phyloP scores from a whole-genome alignment of 2,888 invertebrate genomes.

The Syrphus vitripennis region DNA sequence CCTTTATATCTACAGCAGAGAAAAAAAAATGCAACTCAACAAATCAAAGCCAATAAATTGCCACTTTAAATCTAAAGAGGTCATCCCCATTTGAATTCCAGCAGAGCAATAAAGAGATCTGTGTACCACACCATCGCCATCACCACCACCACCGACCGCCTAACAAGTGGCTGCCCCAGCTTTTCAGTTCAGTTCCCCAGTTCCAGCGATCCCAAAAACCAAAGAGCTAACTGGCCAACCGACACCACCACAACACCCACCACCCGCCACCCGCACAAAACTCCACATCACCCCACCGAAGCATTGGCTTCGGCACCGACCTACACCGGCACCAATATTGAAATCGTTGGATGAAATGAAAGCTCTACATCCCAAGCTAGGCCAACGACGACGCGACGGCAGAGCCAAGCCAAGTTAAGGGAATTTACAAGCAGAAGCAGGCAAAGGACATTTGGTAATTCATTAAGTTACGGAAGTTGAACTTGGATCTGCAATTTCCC shows the following conservation, averaged over 20 bases:
- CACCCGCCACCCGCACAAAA: background rate
- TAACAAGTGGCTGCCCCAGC: slow-evolving; percentile 56
- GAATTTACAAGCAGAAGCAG: slow-evolving; percentile 55
- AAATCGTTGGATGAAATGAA: slow-evolving; percentile 36
- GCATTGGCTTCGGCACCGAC: background rate
- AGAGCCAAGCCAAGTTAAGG: slow-evolving; percentile 34
- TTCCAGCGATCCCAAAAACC: slow-evolving; percentile 44
- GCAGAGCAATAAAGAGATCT: slow-evolving; percentile 19
- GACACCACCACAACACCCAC: slow-evolving; percentile 22
- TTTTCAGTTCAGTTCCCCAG: slow-evolving; percentile 3
- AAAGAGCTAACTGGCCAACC: slow-evolving; percentile 38
- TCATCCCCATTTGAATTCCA: slow-evolving; percentile 55
- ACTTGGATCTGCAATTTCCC: slow-evolving; percentile 82
- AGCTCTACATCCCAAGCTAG: slow-evolving; percentile 43
- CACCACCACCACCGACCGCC: slow-evolving; percentile 11
- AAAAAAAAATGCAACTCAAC: slow-evolving; percentile 35
- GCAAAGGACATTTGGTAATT: slow-evolving; percentile 80
- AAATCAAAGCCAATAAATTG: slow-evolving; percentile 69
- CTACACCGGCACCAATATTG: slow-evolving; percentile 11
- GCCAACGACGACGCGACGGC: too few species aligned
- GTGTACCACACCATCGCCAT: too few species aligned
- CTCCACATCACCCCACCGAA: slow-evolving; percentile 12
- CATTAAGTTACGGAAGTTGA: slow-evolving; percentile 82
- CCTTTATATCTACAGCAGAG: background rate
- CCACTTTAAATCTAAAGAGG: slow-evolving; percentile 67